Base-by-base conservation (phyloP, 2,888 invertebrate genomes). In the Hyposoter didymator region DNA sequence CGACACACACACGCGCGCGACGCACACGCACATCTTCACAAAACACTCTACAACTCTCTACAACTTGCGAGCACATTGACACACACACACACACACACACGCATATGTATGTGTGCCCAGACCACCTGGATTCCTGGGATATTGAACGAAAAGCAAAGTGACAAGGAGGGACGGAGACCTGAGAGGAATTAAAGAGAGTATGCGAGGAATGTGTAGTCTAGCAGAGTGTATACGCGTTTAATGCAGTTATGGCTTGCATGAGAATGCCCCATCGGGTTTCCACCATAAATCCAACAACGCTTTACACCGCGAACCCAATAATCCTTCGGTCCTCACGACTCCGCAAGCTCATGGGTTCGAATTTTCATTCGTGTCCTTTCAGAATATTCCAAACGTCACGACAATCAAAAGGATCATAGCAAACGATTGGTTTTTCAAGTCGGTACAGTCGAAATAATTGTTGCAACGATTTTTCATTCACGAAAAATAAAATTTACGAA, bases 221-320 rank as follows among this genome's bases (percentile, higher is more conserved):
- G 66, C 28, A 73, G 73, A 73, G 49, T 59, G 79, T 35, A 59
- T 70, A 66, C 28, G 32, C 19, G 32, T 67, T 67, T 80, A 76
- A 83, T 83, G 80, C 80, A 67, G 80, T 83, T 83, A 80, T 62
- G 62, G 78, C 66, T 81, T 72, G 72, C 73, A 59, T 35, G 67
- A 52, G 32, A 55, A 66, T 49, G 17, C 59, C 49, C 35, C 55
- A 45, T 19, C 55, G 8, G 17, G 22, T 14, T 59, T 59, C 14
- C 59, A 28, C 28, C 59, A 59, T 12, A 62, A 35, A 55, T 73
- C 47, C 35, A 32, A 73, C 67, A 74, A 62, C 59, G 28, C 59
- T 28, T 59, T 59, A 59, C 59, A 78, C 82, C 73, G 62, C 69
- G 45, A 62, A 52, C 69, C 59, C 59, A 22, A 28, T 28, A 59